Evolutionary conservation across 2,113 vertebrate species (phyloP).

Genomic region (Sminthopsis crassicaudata): DNA sequence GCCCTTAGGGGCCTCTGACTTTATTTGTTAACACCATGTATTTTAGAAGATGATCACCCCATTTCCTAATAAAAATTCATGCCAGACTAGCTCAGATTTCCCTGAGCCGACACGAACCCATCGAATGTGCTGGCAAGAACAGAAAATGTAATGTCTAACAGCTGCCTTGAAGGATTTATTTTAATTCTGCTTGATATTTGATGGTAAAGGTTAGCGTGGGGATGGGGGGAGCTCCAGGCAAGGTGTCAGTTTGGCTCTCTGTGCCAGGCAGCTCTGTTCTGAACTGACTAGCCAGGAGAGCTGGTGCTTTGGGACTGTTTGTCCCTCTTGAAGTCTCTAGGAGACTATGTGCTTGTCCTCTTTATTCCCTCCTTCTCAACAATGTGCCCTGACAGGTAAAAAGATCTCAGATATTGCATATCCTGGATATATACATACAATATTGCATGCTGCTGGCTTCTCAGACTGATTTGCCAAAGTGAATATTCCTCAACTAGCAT

Average conservation of each 20-base stretch:
- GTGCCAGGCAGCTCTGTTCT: not conserved
- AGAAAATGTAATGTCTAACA: slow-evolving; percentile 67
- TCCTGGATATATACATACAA: not conserved
- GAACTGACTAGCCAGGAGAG: not conserved
- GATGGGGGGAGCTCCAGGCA: not conserved
- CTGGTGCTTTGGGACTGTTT: not conserved
- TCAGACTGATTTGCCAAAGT: not conserved
- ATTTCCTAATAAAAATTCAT: slow-evolving; percentile 75
- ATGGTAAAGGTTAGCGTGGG: slow-evolving; percentile 69
- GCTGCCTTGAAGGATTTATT: slow-evolving; percentile 57
- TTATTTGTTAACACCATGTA: slow-evolving; percentile 76
- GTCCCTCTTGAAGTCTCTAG: not conserved
- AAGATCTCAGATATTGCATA: not conserved
- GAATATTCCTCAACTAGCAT: not conserved
- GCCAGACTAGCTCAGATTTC: slow-evolving; percentile 75
- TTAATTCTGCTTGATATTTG: slow-evolving; percentile 72
- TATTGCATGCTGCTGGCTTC: not conserved
- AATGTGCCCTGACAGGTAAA: not conserved
- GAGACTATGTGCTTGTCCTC: not conserved
- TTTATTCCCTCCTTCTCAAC: not conserved
- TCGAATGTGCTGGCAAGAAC: slow-evolving; percentile 79
- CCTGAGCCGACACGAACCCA: slow-evolving; percentile 75
- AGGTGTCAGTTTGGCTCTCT: slow-evolving; percentile 27
- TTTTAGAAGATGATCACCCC: slow-evolving; percentile 80
- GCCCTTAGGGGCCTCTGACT: slow-evolving; percentile 62